A percentile compares a stretch with the other conserved stretches of the same genome.
These are phyloP conservation scores for Adela reaumurella DNA, from an alignment of 2,888 invertebrate genomes.

Conservation along the genomic window DNA sequence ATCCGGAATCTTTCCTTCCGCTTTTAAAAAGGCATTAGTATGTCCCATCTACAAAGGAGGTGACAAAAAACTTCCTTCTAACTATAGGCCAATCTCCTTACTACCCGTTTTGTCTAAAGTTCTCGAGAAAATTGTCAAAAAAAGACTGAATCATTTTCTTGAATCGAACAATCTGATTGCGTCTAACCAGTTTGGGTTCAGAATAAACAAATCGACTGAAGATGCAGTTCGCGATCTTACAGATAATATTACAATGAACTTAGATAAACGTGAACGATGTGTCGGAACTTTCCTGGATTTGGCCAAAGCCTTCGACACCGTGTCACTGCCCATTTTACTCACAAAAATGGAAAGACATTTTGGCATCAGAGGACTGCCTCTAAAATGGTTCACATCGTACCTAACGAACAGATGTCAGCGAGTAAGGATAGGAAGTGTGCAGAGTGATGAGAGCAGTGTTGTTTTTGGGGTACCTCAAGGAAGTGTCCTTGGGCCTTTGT, in stretches of 20 bases:
- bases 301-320: too few relatives aligned
- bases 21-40: background rate
- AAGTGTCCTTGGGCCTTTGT: too few relatives aligned
- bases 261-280: background rate
- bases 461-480: too few relatives aligned
- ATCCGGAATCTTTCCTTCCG: background rate
- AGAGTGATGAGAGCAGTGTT: too few relatives aligned
- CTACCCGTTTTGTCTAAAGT: constrained; percentile 1
- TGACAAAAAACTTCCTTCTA: background rate
- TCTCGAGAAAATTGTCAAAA: background rate
- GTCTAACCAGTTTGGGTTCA: constrained; percentile 1
- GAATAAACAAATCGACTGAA: background rate
- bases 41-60: background rate
- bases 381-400: too few relatives aligned
- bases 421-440: too few relatives aligned
- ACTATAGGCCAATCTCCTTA: constrained; percentile 1
- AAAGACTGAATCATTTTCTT: background rate
- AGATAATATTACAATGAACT: background rate
- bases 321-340: too few relatives aligned
- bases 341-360: too few relatives aligned
- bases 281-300: too few relatives aligned
- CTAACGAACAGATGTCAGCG: too few relatives aligned
- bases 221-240: background rate
- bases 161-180: background rate
- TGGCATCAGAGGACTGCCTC: too few relatives aligned